A percentile compares a stretch with the other conserved stretches of the same genome.
These are phyloP conservation scores for Liasis olivaceus DNA, from an alignment of 2,797 vertebrate species.

Conservation along the genomic window DNA sequence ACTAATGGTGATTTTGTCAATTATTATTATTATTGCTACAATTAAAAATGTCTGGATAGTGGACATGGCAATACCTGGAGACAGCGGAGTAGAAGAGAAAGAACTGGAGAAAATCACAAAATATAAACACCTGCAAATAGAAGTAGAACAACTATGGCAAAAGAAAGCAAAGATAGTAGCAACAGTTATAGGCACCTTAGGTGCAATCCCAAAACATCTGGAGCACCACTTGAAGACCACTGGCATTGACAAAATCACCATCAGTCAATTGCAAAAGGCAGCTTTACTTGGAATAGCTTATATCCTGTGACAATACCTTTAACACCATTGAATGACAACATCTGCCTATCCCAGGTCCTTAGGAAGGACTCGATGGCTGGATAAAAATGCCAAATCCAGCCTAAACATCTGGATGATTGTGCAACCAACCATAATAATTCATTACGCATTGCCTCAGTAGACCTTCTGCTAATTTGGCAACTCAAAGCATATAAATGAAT, in stretches of 20 bases:
- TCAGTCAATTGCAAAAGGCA: too few species aligned
- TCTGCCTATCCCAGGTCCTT: not conserved
- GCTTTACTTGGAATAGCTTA: too few species aligned
- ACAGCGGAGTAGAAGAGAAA: not conserved
- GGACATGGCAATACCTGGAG: not conserved
- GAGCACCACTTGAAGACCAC: not conserved
- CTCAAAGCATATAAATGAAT: slow-evolving; percentile 58
- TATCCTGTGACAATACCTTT: too few species aligned
- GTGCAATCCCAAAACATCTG: not conserved
- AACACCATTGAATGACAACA: not conserved
- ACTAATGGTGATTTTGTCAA: too few species aligned
- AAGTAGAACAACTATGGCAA: not conserved
- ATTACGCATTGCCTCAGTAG: slow-evolving; percentile 44
- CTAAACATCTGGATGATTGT: not conserved
- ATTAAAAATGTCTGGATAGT: not conserved
- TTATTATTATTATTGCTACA: too few species aligned
- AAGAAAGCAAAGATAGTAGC: not conserved
- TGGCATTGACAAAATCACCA: not conserved
- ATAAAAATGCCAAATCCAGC: not conserved
- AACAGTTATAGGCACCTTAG: not conserved
- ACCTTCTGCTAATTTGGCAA: slow-evolving; percentile 51
- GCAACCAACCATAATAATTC: not conserved
- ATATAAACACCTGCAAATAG: not conserved
- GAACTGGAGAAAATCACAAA: not conserved
- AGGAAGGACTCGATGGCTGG: not conserved